These are phyloP conservation scores for Clepsis dumicolana DNA, from an alignment of 2,888 invertebrate genomes.

Conservation along the genomic window DNA sequence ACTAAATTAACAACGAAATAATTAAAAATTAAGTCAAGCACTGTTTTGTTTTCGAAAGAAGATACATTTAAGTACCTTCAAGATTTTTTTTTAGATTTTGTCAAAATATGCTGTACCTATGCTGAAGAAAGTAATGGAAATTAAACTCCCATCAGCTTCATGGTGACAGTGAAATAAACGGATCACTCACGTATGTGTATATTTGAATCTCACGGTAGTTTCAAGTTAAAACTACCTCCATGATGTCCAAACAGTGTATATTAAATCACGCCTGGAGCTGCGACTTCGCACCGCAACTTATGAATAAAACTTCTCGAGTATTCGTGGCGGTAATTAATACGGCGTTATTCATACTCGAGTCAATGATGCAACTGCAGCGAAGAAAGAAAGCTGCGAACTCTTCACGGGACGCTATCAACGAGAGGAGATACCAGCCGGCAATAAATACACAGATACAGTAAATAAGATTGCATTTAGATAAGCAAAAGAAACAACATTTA, in stretches of 20 bases:
- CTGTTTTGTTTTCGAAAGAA: too few species aligned
- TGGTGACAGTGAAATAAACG: too few species aligned
- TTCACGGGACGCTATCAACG: conserved; percentile 60
- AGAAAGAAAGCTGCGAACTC: conserved; percentile 63
- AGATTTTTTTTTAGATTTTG: too few species aligned
- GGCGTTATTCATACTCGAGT: conserved; percentile 64
- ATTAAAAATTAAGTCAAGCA: too few species aligned
- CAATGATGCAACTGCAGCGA: conserved; percentile 67
- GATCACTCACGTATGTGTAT: too few species aligned
- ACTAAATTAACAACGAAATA: too few species aligned
- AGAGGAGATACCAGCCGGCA: conserved; percentile 53
- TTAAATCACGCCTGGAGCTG: conserved; percentile 29
- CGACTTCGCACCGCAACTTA: conserved; percentile 54
- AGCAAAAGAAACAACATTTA: background rate
- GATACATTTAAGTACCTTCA: too few species aligned
- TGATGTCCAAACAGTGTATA: background rate
- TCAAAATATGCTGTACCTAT: too few species aligned
- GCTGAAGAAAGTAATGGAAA: too few species aligned
- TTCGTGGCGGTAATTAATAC: conserved; percentile 67
- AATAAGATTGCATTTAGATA: conserved; percentile 4
- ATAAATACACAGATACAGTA: conserved; percentile 41
- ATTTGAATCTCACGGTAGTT: too few species aligned
- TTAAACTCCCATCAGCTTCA: too few species aligned
- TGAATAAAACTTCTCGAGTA: conserved; percentile 70
- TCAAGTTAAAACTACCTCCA: background rate